Evolutionary conservation across 2,888 invertebrate species (phyloP), one percentile per base, ranked within the genome.

Genomic region (Desoria tigrina): DNA sequence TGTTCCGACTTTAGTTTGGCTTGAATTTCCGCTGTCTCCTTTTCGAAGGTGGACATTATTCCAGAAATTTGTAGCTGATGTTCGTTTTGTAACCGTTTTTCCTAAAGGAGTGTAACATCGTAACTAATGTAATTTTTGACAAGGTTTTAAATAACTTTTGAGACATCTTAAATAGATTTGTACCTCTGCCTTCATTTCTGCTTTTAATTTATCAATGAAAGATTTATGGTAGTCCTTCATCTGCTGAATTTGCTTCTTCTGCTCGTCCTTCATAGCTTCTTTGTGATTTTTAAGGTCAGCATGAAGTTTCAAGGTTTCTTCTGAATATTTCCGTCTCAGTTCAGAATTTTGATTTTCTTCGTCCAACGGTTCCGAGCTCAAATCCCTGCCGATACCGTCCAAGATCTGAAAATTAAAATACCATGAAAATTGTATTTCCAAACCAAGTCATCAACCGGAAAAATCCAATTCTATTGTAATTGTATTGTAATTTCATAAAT

Each of bases 151-250:
- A 50, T 61, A 16, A 26, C 18, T 24, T 26, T 28, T 42, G 9
- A 45, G 7, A 21, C n/a, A n/a, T n/a, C n/a, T n/a, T n/a, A n/a
- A n/a, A n/a, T n/a, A n/a, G n/a, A 50, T 18, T 51, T 21, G 62
- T 63, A 71, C 73, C 66, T 74, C 74, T 14, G 65, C 57, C 39
- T 68, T 14, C 14, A 74, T 63, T 26, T 72, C 67, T 14, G 50
- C 56, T 58, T 62, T 63, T 7, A 71, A 42, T 56, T 72, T 65
- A 23, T 69, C 65, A 42, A 74, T 54, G 0, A 66, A 59, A 3
- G 62, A 51, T 32, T 42, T 28, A 60, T 75, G 72, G 23, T 63
- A 62, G 32, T 64, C 60, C 57, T 65, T 69, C 63, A 74, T 61
- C 32, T 70, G 61, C 18, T 57, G 54, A n/a, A 73, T 50, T 64